A percentile compares a stretch with the other conserved stretches of the same genome.
These are phyloP conservation scores for Leptinotarsa haldemani DNA, from an alignment of 2,888 invertebrate species.

Conservation along the genomic window DNA sequence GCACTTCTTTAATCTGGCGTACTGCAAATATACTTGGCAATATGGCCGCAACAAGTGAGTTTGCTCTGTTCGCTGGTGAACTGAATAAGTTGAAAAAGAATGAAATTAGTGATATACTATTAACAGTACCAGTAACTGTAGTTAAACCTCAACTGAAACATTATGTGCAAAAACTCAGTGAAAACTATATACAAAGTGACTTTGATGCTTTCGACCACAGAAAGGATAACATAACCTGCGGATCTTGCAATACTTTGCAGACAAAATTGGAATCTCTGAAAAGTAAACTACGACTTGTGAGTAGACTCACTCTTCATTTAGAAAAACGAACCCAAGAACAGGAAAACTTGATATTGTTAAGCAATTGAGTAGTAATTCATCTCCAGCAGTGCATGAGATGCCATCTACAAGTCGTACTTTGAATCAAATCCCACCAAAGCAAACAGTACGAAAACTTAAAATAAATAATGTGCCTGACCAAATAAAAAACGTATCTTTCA, in stretches of 20 bases:
- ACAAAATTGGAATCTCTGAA: no score
- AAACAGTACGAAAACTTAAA: background rate
- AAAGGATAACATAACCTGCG: no score
- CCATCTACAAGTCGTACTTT: slow-evolving; percentile 11
- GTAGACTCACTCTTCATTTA: no score
- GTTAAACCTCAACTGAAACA: slow-evolving; percentile 14
- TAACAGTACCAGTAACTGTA: background rate
- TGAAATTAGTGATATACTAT: no score
- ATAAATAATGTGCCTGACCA: background rate
- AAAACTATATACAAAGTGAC: background rate
- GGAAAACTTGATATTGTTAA: no score
- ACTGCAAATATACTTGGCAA: no score
- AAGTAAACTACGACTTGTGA: no score
- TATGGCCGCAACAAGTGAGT: slow-evolving; percentile 13
- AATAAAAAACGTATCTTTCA: background rate
- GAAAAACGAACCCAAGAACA: no score
- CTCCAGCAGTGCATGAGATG: background rate
- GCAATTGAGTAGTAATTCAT: no score
- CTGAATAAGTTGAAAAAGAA: slow-evolving; percentile 14
- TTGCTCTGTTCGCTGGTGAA: slow-evolving; percentile 2
- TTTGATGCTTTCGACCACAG: no score
- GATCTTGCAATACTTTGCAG: no score
- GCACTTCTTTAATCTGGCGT: no score
- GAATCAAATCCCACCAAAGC: background rate
- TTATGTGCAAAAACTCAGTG: slow-evolving; percentile 14